Percentiles rank a stretch among this genome's conserved stretches.
Evolutionary conservation across 2,888 invertebrate species (phyloP).

Genomic region (Archips crataeganus): DNA sequence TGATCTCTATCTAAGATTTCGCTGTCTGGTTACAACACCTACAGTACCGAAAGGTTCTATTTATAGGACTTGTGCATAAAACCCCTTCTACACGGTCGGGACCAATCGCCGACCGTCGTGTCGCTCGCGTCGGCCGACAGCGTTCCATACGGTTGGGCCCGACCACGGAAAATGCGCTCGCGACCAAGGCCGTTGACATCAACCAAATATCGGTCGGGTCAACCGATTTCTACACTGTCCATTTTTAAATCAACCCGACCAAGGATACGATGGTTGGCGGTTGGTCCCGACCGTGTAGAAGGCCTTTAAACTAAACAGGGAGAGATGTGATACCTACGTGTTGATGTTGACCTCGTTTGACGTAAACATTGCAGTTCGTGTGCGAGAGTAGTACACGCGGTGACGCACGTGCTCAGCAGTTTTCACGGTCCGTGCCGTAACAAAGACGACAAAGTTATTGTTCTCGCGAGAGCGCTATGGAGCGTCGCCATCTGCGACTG

Average conservation of each 20-base stretch:
- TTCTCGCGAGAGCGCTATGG: conserved; percentile 58
- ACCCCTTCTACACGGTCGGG: too few species aligned
- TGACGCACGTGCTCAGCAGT: conserved; percentile 66
- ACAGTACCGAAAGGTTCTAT: conserved; percentile 10
- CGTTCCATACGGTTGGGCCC: too few species aligned
- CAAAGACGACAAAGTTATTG: conserved; percentile 68
- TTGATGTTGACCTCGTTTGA: conserved; percentile 54
- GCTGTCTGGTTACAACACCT: conserved; percentile 38
- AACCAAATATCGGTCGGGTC: too few species aligned
- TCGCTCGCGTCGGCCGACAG: too few species aligned
- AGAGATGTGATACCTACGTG: conserved; percentile 38
- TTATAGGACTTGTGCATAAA: conserved; percentile 39
- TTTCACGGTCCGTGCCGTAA: conserved; percentile 65
- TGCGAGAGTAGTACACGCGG: conserved; percentile 44
- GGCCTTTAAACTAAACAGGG: conserved; percentile 13
- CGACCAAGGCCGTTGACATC: too few species aligned
- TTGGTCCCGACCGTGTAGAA: too few species aligned
- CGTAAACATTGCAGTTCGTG: conserved; percentile 52
- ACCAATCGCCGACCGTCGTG: too few species aligned
- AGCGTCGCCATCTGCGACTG: conserved; percentile 60
- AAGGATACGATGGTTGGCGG: too few species aligned
- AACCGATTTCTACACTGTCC: too few species aligned
- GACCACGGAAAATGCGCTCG: too few species aligned
- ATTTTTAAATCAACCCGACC: too few species aligned
- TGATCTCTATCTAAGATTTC: conserved; percentile 55